Evolutionary conservation across 2,797 vertebrate genomes (phyloP).

Genomic region (Loriculus beryllinus): DNA sequence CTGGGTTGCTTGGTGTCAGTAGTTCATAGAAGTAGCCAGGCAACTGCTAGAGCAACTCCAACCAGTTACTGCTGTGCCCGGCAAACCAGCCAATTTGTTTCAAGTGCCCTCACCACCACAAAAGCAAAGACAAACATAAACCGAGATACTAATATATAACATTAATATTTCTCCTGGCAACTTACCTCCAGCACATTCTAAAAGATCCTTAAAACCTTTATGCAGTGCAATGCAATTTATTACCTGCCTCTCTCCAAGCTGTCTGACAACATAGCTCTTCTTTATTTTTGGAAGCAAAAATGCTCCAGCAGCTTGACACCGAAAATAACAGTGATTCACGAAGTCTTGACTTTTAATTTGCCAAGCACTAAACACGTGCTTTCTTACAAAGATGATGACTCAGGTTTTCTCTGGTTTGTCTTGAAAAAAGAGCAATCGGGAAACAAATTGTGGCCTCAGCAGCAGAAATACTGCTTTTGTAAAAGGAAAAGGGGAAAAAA

Average conservation of each 20-base stretch:
- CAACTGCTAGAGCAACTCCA: background rate
- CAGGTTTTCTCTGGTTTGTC: background rate
- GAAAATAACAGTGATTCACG: background rate
- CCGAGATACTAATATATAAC: background rate
- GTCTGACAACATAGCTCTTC: background rate
- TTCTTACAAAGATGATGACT: background rate
- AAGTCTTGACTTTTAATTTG: conserved; percentile 25
- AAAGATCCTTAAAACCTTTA: conserved; percentile 2
- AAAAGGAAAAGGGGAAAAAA: background rate
- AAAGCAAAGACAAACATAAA: conserved; percentile 3
- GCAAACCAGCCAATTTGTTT: background rate
- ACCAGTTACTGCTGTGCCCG: background rate
- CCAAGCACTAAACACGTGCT: background rate
- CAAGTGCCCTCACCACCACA: background rate
- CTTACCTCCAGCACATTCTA: background rate
- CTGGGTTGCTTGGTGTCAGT: background rate
- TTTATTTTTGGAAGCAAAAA: conserved; percentile 15
- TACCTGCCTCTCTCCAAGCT: background rate
- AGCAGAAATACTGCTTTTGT: background rate
- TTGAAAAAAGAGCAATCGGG: background rate
- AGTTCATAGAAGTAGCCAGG: background rate
- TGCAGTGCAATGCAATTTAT: background rate
- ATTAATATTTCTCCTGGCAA: background rate
- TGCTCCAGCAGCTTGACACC: background rate
- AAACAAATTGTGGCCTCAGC: background rate